Base-by-base conservation (phyloP, 2,888 invertebrate genomes). In the Melangyna quadrimaculata region DNA sequence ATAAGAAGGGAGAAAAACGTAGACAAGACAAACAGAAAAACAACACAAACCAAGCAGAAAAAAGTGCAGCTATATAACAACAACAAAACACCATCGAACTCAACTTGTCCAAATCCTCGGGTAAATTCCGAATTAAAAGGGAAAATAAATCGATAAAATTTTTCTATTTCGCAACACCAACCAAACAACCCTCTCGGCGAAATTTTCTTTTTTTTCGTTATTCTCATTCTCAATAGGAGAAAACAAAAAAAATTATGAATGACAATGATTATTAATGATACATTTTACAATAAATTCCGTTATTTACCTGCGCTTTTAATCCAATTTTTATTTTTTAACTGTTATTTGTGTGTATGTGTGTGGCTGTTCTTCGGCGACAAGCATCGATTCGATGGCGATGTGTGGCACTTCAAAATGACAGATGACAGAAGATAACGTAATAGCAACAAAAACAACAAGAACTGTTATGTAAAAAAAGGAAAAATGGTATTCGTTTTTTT, bases 141-240 rank as follows among this genome's bases (percentile, higher is more conserved):
- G 77, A 43, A 80, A 75, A 81, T 70, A 70, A 86, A 86, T 86
- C 86, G 45, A 86, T 86, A 81, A 37, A 65, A 48, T 40, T 45
- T 63, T 17, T 63, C 27, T 14, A 22, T 17, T n/a, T 12, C 55
- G 6, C 7, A 55, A 19, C 32, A 32, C n/a, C 14, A 19, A 19
- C 22, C 32, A 57, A 59, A 67, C 59, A 69, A 53, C 59, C 69
- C 65, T 35, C 27, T 61, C 24, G 32, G 57, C 3, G 35, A 57
- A 61, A n/a, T 61, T 40, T 40, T 27, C 43, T 43, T 22, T 59
- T 12, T 59, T 8, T 10, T 17, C n/a, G 27, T n/a, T n/a, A n/a
- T 29, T 29, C 57, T 8, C 22, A 6, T 59, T 55, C 22, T 45
- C 45, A 43, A 29, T 29, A 9, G 4, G 45, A 43, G 9, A 27